Evolutionary conservation across 2,113 vertebrate genomes (phyloP), one percentile per base, ranked within the genome.

Genomic region (Pseudolaguvia tuberculata): DNA sequence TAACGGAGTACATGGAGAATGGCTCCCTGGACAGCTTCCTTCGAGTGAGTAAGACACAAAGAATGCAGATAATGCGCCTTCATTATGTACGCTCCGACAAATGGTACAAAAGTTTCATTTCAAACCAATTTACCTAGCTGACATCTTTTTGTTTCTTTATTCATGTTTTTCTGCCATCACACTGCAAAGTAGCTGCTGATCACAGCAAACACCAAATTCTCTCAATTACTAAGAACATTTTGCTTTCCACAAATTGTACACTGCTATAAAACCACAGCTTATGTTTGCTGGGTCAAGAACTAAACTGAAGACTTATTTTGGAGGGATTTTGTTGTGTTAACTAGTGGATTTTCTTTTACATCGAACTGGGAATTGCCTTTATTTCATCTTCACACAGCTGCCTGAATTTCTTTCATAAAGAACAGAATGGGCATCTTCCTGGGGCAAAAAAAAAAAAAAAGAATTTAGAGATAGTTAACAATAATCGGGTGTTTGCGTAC

Each of bases 1-100:
- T 93, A 62, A 95, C 94, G 56, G 94, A 95, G 80, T 94, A 94
- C 70, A 95, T 95, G 94, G 94, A 95, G 81, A 95, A 95, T 77
- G 93, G 94, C 6, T 95, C 94, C 71, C 85, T 95, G 89, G 94
- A 95, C 83, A 92, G 92, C 84, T 95, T 95, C 83, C 87, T 95
- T 39, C 88, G 93, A 72, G 94, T 94, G 88, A 93, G 93, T 89
- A 78, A 35, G 51, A 72, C 69, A 72, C 70, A 35, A 56, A 25
- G 70, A 62, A 72, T 25, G 7, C 57, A 35, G 59, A 73, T 79
- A 83, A 83, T 76, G 72, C 78, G 66, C 25, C 47, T 71, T 70
- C 51, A 77, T 78, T 75, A 76, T 73, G 79, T 78, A 66, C 78
- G 70, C 77, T 68, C 72, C 57, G 63, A 69, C 42, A 65, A 81